Conservation (phyloP, 1,140 invertebrate genomes). For the Gryllus bimaculatus region DNA sequence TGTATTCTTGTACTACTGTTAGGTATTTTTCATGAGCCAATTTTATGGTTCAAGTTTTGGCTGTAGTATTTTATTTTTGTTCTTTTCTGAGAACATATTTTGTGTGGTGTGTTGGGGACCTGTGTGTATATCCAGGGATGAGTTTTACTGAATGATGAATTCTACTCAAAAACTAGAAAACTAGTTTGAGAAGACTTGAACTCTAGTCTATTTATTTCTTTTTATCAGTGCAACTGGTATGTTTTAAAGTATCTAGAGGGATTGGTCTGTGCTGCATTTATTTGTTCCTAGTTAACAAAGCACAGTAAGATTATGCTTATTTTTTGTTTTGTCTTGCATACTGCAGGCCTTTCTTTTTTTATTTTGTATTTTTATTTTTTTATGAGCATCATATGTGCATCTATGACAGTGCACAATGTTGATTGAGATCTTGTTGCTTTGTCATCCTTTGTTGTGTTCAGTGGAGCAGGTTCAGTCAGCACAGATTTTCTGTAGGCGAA, state of each 20-base stretch:
- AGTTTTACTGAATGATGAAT: background rate
- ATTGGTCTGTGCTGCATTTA: background rate
- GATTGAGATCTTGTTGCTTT: background rate
- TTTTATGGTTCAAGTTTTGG: background rate
- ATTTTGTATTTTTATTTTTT: no score
- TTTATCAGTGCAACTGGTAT: background rate
- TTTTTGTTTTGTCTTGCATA: background rate
- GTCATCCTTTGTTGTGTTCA: background rate
- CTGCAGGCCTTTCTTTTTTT: background rate
- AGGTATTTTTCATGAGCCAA: background rate
- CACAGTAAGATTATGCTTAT: background rate
- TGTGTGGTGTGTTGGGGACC: background rate
- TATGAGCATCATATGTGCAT: background rate
- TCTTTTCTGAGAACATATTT: background rate
- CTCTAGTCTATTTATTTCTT: background rate
- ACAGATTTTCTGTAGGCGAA: background rate
- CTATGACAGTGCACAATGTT: background rate
- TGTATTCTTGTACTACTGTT: background rate
- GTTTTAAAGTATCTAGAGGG: background rate
- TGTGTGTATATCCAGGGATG: background rate
- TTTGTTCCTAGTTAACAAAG: constrained; percentile 1
- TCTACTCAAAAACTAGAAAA: background rate
- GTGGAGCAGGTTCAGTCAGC: background rate
- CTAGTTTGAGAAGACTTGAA: background rate
- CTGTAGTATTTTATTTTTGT: background rate